Percentiles rank a stretch among this genome's conserved stretches.
Conservation (phyloP, 2,888 invertebrate genomes). For the Ryuthela nishihirai region DNA sequence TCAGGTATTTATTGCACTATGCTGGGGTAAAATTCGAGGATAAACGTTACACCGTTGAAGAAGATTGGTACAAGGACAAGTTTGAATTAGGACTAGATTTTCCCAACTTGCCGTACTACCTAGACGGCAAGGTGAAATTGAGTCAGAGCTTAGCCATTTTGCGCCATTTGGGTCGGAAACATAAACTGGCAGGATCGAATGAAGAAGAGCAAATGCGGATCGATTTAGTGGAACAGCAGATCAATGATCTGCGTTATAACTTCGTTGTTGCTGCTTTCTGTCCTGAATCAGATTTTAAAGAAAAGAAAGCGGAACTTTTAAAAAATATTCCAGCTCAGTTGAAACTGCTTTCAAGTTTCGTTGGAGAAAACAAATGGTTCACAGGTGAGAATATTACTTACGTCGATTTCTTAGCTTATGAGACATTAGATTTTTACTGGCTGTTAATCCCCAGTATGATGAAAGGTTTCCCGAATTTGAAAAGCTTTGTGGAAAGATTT, state of each 20-base stretch:
- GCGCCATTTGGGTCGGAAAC: slow-evolving; percentile 50
- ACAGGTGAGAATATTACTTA: slow-evolving; percentile 50
- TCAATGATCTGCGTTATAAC: slow-evolving; percentile 51
- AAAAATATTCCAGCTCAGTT: slow-evolving; percentile 46
- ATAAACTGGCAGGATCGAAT: slow-evolving; percentile 50
- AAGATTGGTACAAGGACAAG: too few relatives aligned
- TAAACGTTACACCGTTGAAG: too few relatives aligned
- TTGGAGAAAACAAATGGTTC: slow-evolving; percentile 50
- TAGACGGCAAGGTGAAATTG: slow-evolving; percentile 49
- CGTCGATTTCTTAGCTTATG: too few relatives aligned
- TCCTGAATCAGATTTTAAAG: too few relatives aligned
- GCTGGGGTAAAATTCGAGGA: too few relatives aligned
- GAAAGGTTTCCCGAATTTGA: slow-evolving; percentile 48
- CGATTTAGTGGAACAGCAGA: slow-evolving; percentile 50
- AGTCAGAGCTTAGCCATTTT: too few relatives aligned
- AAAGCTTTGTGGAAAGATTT: slow-evolving; percentile 48
- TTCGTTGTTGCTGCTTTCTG: too few relatives aligned
- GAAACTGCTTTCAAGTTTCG: slow-evolving; percentile 48
- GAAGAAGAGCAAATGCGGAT: slow-evolving; percentile 48
- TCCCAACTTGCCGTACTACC: too few relatives aligned
- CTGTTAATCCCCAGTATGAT: slow-evolving; percentile 47
- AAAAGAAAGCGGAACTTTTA: slow-evolving; percentile 47
- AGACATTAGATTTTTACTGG: too few relatives aligned
- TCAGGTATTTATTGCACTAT: too few relatives aligned
- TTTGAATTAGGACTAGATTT: too few relatives aligned